Percentiles rank a stretch among this genome's conserved stretches.
Conservation (phyloP, 2,888 invertebrate species). For the Phasia obesa region DNA sequence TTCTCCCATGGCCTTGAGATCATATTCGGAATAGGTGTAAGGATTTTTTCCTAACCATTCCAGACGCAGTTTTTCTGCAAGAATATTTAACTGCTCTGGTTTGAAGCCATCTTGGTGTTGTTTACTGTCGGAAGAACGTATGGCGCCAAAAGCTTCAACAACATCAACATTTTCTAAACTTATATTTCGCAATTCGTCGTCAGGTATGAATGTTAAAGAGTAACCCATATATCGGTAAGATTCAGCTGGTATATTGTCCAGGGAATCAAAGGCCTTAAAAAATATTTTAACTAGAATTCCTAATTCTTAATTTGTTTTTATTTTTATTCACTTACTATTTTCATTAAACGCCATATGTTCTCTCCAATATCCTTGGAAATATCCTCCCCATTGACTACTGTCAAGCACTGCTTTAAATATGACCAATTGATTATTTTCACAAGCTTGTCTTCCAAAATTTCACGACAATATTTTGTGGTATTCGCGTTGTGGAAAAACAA, state of each 20-base stretch:
- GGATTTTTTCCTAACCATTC: slow-evolving; percentile 84
- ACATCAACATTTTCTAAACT: slow-evolving; percentile 84
- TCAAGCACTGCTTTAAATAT: slow-evolving; percentile 73
- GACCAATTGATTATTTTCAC: slow-evolving; percentile 73
- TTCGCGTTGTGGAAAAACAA: neutral
- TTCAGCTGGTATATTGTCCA: slow-evolving; percentile 74
- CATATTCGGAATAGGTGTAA: slow-evolving; percentile 84
- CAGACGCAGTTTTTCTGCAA: slow-evolving; percentile 83
- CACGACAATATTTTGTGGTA: slow-evolving; percentile 67
- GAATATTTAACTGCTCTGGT: slow-evolving; percentile 80
- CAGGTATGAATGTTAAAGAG: slow-evolving; percentile 81
- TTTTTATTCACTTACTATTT: slow-evolving; percentile 70
- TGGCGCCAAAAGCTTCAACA: slow-evolving; percentile 84
- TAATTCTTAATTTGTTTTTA: neutral
- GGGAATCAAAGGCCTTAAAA: slow-evolving; percentile 72
- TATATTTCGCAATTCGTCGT: slow-evolving; percentile 83
- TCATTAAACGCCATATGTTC: slow-evolving; percentile 76
- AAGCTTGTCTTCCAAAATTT: slow-evolving; percentile 68
- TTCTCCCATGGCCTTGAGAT: slow-evolving; percentile 84
- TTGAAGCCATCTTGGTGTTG: slow-evolving; percentile 63
- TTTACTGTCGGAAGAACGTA: slow-evolving; percentile 75
- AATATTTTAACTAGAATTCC: neutral
- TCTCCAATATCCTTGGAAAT: slow-evolving; percentile 72
- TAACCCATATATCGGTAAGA: slow-evolving; percentile 75
- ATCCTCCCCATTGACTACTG: slow-evolving; percentile 70